Base-by-base conservation (phyloP, 2,888 invertebrate species). In the Tridacna gigas region DNA sequence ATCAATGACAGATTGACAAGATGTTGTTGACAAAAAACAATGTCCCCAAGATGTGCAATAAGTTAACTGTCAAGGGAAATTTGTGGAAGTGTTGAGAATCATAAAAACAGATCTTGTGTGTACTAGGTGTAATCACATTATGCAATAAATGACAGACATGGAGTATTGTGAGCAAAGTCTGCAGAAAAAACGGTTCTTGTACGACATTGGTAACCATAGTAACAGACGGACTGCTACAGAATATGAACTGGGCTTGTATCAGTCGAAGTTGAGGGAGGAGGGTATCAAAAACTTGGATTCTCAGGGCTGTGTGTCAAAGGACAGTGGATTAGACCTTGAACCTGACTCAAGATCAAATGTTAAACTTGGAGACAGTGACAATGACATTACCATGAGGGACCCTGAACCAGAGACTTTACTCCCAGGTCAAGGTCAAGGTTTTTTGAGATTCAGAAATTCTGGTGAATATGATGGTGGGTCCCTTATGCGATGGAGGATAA, bases 261-360 rank as follows among this genome's bases (percentile, higher is more conserved):
- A 71, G 25, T 71, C 71, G 12, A 51, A 47, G 26, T 51, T 71
- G 51, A 48, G 56, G 51, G 51, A 48, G 51, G 56, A 71, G 26
- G 71, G 71, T 20, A 71, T 48, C n/a, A 51, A 25, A 25, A 45
- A 25, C 26, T 71, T 22, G 15, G 71, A 63, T 75, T 75, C 75
- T 65, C 82, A 82, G 3, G 78, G 77, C n/a, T 76, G 66, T 56
- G 74, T 82, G 26, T 82, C 85, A 15, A 66, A 82, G 25, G 85
- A 82, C 66, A 82, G 85, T 82, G 85, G 85, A 26, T 75, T 80
- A 66, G 82, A 85, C 69, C 79, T 85, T 20, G 85, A 85, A 51
- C 45, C 85, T 2, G 85, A 79, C 65, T 77, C 77, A 56, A 82
- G 74, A 75, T 60, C 61, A 74, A 74, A 74, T 61, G 60, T 61